A percentile compares a stretch with the other conserved stretches of the same genome.
These are phyloP conservation scores for Megathymus violae DNA, from an alignment of 1,140 invertebrate species.

Conservation along the genomic window DNA sequence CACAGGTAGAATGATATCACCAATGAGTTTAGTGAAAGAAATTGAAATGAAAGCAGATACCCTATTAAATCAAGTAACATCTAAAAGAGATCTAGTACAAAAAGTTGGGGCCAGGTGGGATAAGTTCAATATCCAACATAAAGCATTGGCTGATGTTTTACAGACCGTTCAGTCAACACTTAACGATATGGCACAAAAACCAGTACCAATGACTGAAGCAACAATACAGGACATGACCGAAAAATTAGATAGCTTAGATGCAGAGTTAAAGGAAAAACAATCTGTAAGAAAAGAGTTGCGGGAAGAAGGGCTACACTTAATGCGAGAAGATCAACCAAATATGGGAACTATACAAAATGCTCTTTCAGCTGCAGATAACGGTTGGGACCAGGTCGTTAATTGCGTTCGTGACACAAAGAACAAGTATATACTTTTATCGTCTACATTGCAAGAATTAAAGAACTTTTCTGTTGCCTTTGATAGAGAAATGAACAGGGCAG, in stretches of 20 bases:
- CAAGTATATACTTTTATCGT: constrained; percentile 89
- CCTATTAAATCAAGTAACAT: constrained; percentile 86
- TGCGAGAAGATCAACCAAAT: constrained; percentile 92
- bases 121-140: constrained; percentile 87
- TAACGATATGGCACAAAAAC: constrained; percentile 83
- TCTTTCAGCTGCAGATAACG: constrained; percentile 89
- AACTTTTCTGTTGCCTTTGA: constrained; percentile 88
- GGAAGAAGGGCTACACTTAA: constrained; percentile 89
- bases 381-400: constrained; percentile 91
- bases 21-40: constrained; percentile 87
- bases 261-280: constrained; percentile 78
- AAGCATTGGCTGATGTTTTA: constrained; percentile 86
- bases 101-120: constrained; percentile 88
- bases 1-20: constrained; percentile 87
- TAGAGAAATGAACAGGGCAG: constrained; percentile 87
- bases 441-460: constrained; percentile 90
- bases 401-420: constrained; percentile 89
- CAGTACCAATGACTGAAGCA: constrained; percentile 85
- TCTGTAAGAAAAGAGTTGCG: constrained; percentile 75
- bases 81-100: constrained; percentile 87
- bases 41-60: constrained; percentile 88
- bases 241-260: constrained; percentile 79
- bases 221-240: constrained; percentile 85
- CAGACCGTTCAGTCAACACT: constrained; percentile 84
- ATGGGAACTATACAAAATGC: constrained; percentile 91